Evolutionary conservation across 2,113 vertebrate species (phyloP).

Genomic region (Xenopus borealis): DNA sequence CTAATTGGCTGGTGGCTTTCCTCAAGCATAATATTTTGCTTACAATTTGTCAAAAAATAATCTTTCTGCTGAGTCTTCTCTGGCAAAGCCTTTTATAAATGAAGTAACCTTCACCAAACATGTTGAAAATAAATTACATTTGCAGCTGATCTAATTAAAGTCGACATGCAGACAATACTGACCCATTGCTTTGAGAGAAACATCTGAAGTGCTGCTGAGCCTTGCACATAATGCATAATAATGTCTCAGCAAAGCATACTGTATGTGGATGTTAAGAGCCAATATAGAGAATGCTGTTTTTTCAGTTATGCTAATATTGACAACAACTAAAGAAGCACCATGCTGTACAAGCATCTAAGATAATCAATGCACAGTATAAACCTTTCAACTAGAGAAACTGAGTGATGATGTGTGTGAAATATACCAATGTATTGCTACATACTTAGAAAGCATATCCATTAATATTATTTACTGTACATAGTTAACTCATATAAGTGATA

Average conservation of each 20-base stretch:
- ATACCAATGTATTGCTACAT: too few relatives aligned
- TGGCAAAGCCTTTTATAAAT: constrained; percentile 31
- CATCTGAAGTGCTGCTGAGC: constrained; percentile 50
- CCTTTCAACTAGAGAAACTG: too few relatives aligned
- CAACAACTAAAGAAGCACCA: constrained; percentile 54
- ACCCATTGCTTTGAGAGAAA: constrained; percentile 34
- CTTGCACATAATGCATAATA: constrained; percentile 33
- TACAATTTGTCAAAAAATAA: neutral
- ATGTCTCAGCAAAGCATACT: constrained; percentile 49
- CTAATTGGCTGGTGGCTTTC: neutral
- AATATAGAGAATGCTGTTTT: constrained; percentile 54
- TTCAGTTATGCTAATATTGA: constrained; percentile 54
- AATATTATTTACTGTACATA: too few relatives aligned
- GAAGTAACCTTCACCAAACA: constrained; percentile 54
- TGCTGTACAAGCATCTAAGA: constrained; percentile 1
- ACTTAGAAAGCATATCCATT: too few relatives aligned
- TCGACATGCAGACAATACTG: constrained; percentile 53
- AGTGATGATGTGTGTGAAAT: too few relatives aligned
- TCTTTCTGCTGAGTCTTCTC: constrained; percentile 1
- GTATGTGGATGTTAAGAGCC: constrained; percentile 36
- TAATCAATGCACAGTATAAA: neutral
- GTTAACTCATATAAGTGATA: too few relatives aligned
- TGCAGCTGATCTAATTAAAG: constrained; percentile 54
- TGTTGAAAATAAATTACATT: constrained; percentile 60
- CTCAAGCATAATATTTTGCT: neutral